phyloP scores from a whole-genome alignment of 2,797 vertebrate genomes.

The Synanceia verrucosa region DNA sequence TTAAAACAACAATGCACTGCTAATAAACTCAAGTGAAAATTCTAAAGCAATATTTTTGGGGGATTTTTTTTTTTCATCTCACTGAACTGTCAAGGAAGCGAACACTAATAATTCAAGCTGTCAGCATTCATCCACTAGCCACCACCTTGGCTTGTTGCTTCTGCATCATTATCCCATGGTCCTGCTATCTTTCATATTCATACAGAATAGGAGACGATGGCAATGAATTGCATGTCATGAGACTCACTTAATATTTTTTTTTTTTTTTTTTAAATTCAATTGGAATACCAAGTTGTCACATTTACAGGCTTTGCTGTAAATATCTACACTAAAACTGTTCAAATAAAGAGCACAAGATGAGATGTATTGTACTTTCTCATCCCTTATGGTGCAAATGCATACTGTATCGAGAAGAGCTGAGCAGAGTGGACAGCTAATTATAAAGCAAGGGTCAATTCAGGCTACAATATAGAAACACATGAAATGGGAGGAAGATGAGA shows the following conservation, averaged over 20 bases:
- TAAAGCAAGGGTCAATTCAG: conserved; percentile 41
- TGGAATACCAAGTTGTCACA: conserved; percentile 38
- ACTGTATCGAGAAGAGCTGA: conserved; percentile 30
- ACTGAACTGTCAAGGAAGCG: neutral
- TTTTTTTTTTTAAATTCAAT: conserved; percentile 14
- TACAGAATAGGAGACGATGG: conserved; percentile 21
- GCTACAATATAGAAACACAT: conserved; percentile 34
- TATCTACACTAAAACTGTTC: conserved; percentile 32
- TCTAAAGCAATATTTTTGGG: neutral
- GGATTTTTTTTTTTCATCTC: neutral
- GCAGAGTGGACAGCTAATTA: conserved; percentile 42
- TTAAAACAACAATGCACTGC: neutral
- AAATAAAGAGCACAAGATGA: conserved; percentile 10
- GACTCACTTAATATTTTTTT: conserved; percentile 16
- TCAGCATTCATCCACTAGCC: conserved; percentile 18
- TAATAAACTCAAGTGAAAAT: neutral
- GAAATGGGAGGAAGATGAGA: conserved; percentile 19
- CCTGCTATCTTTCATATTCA: conserved; percentile 21
- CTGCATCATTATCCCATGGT: conserved; percentile 34
- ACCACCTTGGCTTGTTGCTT: conserved; percentile 28
- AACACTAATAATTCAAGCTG: conserved; percentile 7
- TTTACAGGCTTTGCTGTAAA: conserved; percentile 28
- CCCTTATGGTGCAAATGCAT: conserved; percentile 25
- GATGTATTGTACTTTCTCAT: conserved; percentile 18
- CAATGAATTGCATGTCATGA: conserved; percentile 16